Evolutionary conservation across 2,113 vertebrate genomes (phyloP).

Genomic region (Tetraodon nigroviridis): DNA sequence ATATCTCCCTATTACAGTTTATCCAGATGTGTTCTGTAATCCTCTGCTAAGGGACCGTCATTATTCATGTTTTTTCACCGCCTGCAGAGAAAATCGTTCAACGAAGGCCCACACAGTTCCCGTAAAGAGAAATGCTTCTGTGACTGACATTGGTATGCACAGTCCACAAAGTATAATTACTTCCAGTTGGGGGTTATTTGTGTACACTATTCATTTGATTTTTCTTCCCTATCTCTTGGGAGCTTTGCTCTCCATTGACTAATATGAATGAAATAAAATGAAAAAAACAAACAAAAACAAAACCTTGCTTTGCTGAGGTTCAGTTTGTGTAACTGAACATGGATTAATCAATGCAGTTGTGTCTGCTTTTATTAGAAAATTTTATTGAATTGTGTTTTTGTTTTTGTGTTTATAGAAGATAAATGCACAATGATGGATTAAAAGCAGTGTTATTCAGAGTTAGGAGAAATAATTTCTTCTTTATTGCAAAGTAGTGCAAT

Average conservation of each 20-base stretch:
- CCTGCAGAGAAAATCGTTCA: constrained; percentile 42
- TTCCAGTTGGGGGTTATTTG: constrained; percentile 44
- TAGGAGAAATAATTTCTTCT: constrained; percentile 6
- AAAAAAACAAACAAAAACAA: neutral
- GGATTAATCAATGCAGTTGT: neutral
- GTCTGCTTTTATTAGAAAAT: neutral
- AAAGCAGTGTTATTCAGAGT: constrained; percentile 4
- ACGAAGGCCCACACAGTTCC: constrained; percentile 23
- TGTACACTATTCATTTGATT: constrained; percentile 20
- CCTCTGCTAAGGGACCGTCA: constrained; percentile 26
- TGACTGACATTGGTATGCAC: constrained; percentile 40
- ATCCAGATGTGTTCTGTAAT: constrained; percentile 58
- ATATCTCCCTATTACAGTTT: constrained; percentile 34
- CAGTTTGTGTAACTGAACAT: neutral
- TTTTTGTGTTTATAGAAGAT: neutral
- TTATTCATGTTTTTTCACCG: constrained; percentile 43
- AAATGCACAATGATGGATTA: neutral
- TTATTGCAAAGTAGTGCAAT: constrained; percentile 29
- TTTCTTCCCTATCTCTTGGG: constrained; percentile 17
- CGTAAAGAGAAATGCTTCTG: constrained; percentile 28
- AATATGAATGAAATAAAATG: neutral
- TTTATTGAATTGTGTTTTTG: neutral
- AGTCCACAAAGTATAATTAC: constrained; percentile 44
- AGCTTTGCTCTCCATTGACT: constrained; percentile 33
- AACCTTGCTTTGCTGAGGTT: neutral